Percentiles rank a stretch among this genome's conserved stretches.
phyloP scores from a whole-genome alignment of 2,113 vertebrate species.

The Emydocephalus ijimae region DNA sequence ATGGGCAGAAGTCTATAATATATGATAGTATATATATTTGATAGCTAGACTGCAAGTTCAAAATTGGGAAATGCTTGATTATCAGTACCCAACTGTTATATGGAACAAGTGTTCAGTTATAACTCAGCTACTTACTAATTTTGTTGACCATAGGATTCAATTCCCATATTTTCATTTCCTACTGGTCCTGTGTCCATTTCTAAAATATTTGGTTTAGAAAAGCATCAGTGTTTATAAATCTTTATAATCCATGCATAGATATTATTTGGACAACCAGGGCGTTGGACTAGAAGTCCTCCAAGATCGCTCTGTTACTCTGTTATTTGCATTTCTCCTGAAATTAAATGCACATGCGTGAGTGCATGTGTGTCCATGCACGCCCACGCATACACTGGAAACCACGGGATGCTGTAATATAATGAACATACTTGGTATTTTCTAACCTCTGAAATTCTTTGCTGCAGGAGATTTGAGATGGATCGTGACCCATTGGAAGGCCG shows the following conservation, averaged over 20 bases:
- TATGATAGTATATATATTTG: background rate
- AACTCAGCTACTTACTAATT: background rate
- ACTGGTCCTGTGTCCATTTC: background rate
- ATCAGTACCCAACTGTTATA: background rate
- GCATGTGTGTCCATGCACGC: too few relatives aligned
- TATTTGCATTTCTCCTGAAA: background rate
- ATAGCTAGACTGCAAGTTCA: background rate
- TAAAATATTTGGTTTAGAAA: background rate
- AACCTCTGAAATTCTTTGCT: background rate
- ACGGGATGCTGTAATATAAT: background rate
- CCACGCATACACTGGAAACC: background rate
- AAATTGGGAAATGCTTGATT: background rate
- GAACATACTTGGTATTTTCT: background rate
- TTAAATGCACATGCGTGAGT: background rate
- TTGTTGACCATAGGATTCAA: background rate
- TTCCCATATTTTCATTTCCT: background rate
- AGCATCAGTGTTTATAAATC: background rate
- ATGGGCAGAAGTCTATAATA: background rate
- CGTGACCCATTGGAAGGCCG: slow-evolving; percentile 81
- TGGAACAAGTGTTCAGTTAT: background rate
- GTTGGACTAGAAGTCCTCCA: background rate
- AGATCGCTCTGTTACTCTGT: background rate
- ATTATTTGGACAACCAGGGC: background rate
- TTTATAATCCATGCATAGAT: background rate
- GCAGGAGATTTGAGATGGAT: slow-evolving; percentile 92